Conservation (phyloP, 2,797 vertebrate species). For the Enteromius fasciolatus region DNA sequence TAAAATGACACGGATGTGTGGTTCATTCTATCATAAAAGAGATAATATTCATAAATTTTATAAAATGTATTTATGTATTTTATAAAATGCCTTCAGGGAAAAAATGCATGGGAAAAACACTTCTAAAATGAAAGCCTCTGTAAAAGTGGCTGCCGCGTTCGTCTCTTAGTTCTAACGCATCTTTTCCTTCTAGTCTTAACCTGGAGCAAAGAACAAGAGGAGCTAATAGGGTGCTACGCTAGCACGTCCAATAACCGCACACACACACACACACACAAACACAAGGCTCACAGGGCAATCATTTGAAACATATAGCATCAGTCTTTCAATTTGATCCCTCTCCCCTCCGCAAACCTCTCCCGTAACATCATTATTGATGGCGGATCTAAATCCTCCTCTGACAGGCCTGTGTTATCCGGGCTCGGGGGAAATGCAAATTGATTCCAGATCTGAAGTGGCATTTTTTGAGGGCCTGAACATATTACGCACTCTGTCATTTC, state of each 20-base stretch:
- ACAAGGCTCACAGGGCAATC: conserved; percentile 76
- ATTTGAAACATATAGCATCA: conserved; percentile 79
- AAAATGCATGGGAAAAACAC: neutral
- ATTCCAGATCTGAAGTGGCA: conserved; percentile 84
- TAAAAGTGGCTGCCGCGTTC: conserved; percentile 61
- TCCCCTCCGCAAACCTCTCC: conserved; percentile 68
- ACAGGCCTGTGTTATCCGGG: conserved; percentile 79
- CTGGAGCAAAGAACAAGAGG: conserved; percentile 78
- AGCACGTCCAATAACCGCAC: conserved; percentile 67
- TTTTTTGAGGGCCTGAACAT: conserved; percentile 76
- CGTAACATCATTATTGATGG: conserved; percentile 81
- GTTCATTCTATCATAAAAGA: too few relatives aligned
- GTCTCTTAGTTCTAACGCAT: conserved; percentile 73
- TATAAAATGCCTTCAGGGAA: neutral
- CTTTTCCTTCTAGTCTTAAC: conserved; percentile 78
- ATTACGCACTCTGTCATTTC: conserved; percentile 80
- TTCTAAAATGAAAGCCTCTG: neutral
- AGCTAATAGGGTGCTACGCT: conserved; percentile 78
- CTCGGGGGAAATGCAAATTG: conserved; percentile 85
- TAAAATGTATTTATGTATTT: too few relatives aligned
- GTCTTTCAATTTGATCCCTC: conserved; percentile 79
- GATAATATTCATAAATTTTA: too few relatives aligned
- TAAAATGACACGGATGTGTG: too few relatives aligned
- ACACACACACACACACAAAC: conserved; percentile 52
- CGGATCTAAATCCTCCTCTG: conserved; percentile 78